Base-by-base conservation (phyloP, 2,797 vertebrate species). In the Fistularia commersonii region DNA sequence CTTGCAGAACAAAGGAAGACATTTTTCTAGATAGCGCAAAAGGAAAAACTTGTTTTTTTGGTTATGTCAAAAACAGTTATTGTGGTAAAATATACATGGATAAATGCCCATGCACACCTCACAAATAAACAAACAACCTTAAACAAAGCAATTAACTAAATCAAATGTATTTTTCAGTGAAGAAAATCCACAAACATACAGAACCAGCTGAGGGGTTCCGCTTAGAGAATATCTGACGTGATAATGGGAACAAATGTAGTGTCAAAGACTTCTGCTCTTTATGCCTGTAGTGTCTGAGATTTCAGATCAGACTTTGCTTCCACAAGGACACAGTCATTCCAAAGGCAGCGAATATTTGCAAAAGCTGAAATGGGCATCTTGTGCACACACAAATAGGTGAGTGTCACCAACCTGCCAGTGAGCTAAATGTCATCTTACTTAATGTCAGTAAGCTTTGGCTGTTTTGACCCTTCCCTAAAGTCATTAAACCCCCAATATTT, bases 101-200 rank as follows among this genome's bases (percentile, higher is more conserved):
- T 37, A 12, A 15, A 40, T 15, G 15, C 39, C 12, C 62, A 64
- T 48, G 35, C 53, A 31, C 64, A 56, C 58, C 9, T 13, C 39
- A 41, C 43, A 72, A 3, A 63, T n/a, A 50, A 61, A 76, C 68
- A 80, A 41, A 66, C 43, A 63, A 53, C 43, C 60, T 41, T 58
- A 72, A 64, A 76, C 34, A 77, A 76, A 72, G 66, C 59, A 56
- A 61, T 67, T 75, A 55, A 76, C 38, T 38, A 74, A 74, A 79
- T 44, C 57, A 81, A 84, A 81, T 31, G 23, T 23, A 23, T 58
- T 72, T 72, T 40, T 41, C 47, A 10, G 57, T 51, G 58, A 74
- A 61, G 51, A 32, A 76, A 74, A 80, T 74, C 73, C 72, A 62
- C 60, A 54, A 76, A 64, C 69, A 76, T 62, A 83, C 72, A 74